Conservation (phyloP, 2,797 vertebrate species). For the Lagocephalus sceleratus region DNA sequence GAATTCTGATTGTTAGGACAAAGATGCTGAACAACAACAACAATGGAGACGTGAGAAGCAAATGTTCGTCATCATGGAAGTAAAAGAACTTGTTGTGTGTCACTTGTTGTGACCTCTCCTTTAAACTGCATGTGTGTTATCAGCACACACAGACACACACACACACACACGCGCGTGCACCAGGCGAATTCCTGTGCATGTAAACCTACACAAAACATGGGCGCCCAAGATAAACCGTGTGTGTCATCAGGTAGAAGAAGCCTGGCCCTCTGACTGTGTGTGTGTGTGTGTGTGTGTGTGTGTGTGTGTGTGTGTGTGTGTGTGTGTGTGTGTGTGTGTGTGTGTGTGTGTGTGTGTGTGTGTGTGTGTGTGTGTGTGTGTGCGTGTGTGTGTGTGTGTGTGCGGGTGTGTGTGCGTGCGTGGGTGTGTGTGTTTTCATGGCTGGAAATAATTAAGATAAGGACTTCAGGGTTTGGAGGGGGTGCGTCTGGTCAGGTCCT, state of each 20-base stretch:
- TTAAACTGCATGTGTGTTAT: not conserved
- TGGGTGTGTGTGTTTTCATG: constrained; percentile 33
- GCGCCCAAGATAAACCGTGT: constrained; percentile 1
- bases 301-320: constrained; percentile 29
- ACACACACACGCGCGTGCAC: not conserved
- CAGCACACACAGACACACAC: not conserved
- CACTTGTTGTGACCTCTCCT: no score
- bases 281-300: constrained; percentile 30
- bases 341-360: constrained; percentile 11
- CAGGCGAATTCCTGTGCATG: not conserved
- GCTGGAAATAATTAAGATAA: constrained; percentile 74
- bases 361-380: constrained; percentile 15
- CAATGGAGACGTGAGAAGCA: no score
- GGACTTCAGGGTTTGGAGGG: constrained; percentile 39
- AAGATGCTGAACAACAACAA: no score
- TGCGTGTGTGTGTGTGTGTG: constrained; percentile 23
- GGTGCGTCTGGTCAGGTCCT: constrained; percentile 31
- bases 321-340: no score
- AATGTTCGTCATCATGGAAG: no score
- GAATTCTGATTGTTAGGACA: no score
- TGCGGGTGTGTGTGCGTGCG: constrained; percentile 29
- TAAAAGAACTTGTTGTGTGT: no score
- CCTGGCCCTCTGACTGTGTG: constrained; percentile 12
- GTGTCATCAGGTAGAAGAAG: not conserved
- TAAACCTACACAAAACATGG: not conserved